Evolutionary conservation across 2,888 invertebrate genomes (phyloP).

Genomic region (Colletes collaris): DNA sequence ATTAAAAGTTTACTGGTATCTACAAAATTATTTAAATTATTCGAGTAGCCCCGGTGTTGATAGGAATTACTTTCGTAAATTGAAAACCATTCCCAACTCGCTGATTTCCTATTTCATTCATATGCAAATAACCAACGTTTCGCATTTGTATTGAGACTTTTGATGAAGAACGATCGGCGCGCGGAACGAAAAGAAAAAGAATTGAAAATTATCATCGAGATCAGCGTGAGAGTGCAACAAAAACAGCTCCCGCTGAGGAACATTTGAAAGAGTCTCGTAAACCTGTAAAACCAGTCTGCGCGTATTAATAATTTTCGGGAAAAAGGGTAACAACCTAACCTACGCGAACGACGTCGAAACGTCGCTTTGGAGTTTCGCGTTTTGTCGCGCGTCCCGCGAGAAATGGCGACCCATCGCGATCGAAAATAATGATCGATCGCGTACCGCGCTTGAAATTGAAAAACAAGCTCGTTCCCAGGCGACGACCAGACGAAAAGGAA

Average conservation of each 20-base stretch:
- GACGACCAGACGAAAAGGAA: constrained; percentile 30
- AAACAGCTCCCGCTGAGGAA: constrained; percentile 2
- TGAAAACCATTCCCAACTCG: constrained; percentile 10
- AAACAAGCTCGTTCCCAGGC: constrained; percentile 42
- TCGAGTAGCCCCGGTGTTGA: no score
- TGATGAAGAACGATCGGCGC: constrained; percentile 1
- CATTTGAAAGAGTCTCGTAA: constrained; percentile 21
- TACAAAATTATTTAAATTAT: no score
- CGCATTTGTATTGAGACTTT: constrained; percentile 14
- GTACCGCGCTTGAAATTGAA: constrained; percentile 4
- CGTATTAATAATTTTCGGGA: constrained; percentile 18
- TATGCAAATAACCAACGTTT: constrained; percentile 26
- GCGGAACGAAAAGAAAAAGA: neutral
- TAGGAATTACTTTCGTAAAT: neutral
- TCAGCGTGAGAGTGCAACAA: constrained; percentile 12
- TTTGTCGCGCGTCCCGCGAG: neutral
- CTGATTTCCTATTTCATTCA: constrained; percentile 8
- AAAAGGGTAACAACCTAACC: constrained; percentile 36
- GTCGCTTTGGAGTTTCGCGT: neutral
- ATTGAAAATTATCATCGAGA: constrained; percentile 11
- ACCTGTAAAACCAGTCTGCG: constrained; percentile 37
- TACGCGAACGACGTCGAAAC: neutral
- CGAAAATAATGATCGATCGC: neutral
- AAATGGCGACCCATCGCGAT: neutral
- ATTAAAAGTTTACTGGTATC: no score